Evolutionary conservation across 2,888 invertebrate genomes (phyloP).

Genomic region (Hydroisotoma schaefferi): DNA sequence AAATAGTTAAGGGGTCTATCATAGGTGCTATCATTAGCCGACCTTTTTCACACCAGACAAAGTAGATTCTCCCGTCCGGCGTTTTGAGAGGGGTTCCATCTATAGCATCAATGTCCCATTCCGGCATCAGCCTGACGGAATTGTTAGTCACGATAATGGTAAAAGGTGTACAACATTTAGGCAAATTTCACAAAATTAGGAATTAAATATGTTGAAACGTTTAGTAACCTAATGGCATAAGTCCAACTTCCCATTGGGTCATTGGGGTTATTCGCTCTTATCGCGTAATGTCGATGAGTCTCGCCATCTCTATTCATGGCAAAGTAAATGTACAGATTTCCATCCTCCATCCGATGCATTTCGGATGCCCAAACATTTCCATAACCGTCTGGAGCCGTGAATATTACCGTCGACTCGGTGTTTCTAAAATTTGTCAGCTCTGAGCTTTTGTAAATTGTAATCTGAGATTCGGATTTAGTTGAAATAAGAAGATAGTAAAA

Average conservation of each 20-base stretch:
- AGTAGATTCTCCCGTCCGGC: slow-evolving; percentile 27
- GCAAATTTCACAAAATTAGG: too few relatives aligned
- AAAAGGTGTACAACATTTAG: too few relatives aligned
- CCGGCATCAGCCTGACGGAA: slow-evolving; percentile 11
- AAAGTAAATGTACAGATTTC: slow-evolving; percentile 15
- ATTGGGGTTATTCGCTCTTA: slow-evolving; percentile 26
- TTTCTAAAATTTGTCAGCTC: slow-evolving; percentile 30
- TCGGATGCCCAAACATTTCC: slow-evolving; percentile 28
- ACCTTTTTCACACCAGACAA: slow-evolving; percentile 24
- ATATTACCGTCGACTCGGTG: slow-evolving; percentile 17
- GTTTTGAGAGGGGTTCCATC: slow-evolving; percentile 34
- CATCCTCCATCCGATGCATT: slow-evolving; percentile 20
- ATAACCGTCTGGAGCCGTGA: slow-evolving; percentile 22
- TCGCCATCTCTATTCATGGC: slow-evolving; percentile 14
- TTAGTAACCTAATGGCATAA: slow-evolving; percentile 17
- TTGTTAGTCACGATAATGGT: too few relatives aligned
- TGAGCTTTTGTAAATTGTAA: slow-evolving; percentile 28
- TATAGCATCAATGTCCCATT: slow-evolving; percentile 12
- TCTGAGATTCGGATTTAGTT: slow-evolving; percentile 15
- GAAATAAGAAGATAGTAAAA: slow-evolving; percentile 8
- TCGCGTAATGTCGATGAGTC: slow-evolving; percentile 22
- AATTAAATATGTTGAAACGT: too few relatives aligned
- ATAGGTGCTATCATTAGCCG: slow-evolving; percentile 20
- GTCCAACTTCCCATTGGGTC: slow-evolving; percentile 34
- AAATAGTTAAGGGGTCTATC: slow-evolving; percentile 26